A percentile compares a stretch with the other conserved stretches of the same genome.
These are phyloP conservation scores for Tarsius wallacei DNA, from an alignment of 2,797 vertebrate genomes.

Conservation along the genomic window DNA sequence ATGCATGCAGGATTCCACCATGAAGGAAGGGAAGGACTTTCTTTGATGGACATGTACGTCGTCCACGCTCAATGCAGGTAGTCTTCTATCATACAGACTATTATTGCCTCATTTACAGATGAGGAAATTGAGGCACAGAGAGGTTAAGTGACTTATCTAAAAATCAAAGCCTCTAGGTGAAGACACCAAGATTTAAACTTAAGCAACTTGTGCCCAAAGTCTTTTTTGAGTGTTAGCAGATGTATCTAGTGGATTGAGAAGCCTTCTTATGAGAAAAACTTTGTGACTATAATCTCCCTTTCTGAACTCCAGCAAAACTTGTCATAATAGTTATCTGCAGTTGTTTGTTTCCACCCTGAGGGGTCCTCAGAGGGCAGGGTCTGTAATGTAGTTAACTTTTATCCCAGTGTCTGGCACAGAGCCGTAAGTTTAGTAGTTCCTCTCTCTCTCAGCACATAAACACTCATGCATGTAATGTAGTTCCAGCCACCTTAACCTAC, in stretches of 20 bases:
- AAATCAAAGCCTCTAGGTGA: neutral
- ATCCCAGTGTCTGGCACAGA: neutral
- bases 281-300: neutral
- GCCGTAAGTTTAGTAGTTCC: no score
- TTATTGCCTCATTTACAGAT: neutral
- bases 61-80: neutral
- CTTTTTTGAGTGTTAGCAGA: neutral
- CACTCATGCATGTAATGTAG: no score
- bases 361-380: neutral
- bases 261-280: neutral
- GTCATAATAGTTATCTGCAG: neutral
- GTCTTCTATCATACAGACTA: neutral
- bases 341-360: neutral
- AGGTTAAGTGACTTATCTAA: neutral
- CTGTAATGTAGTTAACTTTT: neutral
- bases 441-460: neutral
- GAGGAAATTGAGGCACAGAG: neutral
- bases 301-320: neutral
- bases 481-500: neutral
- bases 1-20: rapidly evolving
- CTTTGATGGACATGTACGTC: neutral
- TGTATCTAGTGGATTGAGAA: neutral
- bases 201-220: neutral
- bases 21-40: neutral
- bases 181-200: neutral